Conservation (phyloP, 2,888 invertebrate species). For the Endotricha flammealis region DNA sequence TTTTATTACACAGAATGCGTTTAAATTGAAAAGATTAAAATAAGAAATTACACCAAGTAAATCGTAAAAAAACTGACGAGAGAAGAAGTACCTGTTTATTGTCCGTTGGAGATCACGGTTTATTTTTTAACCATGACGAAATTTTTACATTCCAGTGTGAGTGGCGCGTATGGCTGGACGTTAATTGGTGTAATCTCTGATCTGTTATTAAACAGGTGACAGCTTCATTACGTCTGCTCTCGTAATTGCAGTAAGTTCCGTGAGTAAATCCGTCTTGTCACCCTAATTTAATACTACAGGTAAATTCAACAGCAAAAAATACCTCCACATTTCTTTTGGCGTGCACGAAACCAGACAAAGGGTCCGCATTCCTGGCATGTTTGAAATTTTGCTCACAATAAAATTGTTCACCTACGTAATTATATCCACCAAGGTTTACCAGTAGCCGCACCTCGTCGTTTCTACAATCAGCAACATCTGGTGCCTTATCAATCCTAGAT, state of each 20-base stretch:
- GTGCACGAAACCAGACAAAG: slow-evolving; percentile 6
- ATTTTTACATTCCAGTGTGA: slow-evolving; percentile 4
- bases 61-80: slow-evolving; percentile 7
- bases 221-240: slow-evolving; percentile 9
- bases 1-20: slow-evolving; percentile 17
- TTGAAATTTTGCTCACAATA: slow-evolving; percentile 8
- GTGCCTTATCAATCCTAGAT: slow-evolving; percentile 9
- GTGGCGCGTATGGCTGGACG: slow-evolving; percentile 1
- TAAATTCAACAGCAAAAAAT: slow-evolving; percentile 1
- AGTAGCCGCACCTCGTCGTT: slow-evolving; percentile 7
- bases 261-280: slow-evolving; percentile 14
- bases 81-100: slow-evolving; percentile 8
- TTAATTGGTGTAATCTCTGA: slow-evolving; percentile 8
- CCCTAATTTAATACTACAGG: slow-evolving; percentile 8
- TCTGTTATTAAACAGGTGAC: slow-evolving; percentile 10
- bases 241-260: slow-evolving; percentile 16
- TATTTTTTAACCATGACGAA: slow-evolving; percentile 8
- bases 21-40: slow-evolving; percentile 16
- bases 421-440: slow-evolving; percentile 7
- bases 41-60: slow-evolving; percentile 9
- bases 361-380: slow-evolving; percentile 1
- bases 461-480: slow-evolving; percentile 9
- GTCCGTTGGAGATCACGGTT: slow-evolving; percentile 7
- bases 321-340: not conserved
- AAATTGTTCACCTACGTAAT: slow-evolving; percentile 7